Percentiles rank a stretch among this genome's conserved stretches.
These are phyloP conservation scores for Resseliella maxima DNA, from an alignment of 2,888 invertebrate genomes.

Conservation along the genomic window DNA sequence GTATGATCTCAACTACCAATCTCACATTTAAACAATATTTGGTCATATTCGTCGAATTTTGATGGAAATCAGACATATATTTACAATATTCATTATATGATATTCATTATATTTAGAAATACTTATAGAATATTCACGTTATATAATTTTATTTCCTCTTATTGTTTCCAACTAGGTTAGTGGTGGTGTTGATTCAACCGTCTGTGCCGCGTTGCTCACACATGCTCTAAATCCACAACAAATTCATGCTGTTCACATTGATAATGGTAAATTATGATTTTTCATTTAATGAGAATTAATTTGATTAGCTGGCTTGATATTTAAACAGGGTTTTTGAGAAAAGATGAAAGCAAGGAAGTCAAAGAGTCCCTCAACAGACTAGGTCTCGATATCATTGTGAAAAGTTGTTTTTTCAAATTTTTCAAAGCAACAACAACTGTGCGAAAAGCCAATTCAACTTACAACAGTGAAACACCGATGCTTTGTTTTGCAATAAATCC, in stretches of 20 bases:
- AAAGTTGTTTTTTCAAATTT: slow-evolving; percentile 79
- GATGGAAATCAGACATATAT: too few species aligned
- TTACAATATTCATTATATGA: too few species aligned
- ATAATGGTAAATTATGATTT: slow-evolving; percentile 78
- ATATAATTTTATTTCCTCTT: too few species aligned
- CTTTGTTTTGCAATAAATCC: slow-evolving; percentile 89
- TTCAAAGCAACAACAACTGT: slow-evolving; percentile 86
- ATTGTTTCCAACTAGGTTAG: too few species aligned
- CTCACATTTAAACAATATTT: too few species aligned
- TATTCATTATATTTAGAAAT: too few species aligned
- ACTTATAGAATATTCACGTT: too few species aligned
- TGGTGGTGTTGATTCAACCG: slow-evolving; percentile 99
- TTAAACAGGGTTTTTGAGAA: slow-evolving; percentile 85
- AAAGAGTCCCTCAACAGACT: slow-evolving; percentile 84
- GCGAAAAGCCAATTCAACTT: slow-evolving; percentile 72
- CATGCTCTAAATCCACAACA: slow-evolving; percentile 90
- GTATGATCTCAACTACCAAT: too few species aligned
- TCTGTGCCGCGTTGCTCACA: slow-evolving; percentile 94
- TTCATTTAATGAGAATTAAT: slow-evolving; percentile 62
- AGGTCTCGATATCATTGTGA: slow-evolving; percentile 83
- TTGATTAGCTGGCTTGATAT: neutral
- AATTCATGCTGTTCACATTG: slow-evolving; percentile 96
- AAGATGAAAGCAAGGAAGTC: slow-evolving; percentile 91
- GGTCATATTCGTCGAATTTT: too few species aligned
- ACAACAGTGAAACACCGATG: slow-evolving; percentile 77